These are phyloP conservation scores for Etheostoma perlongum DNA, from an alignment of 2,797 vertebrate genomes.

Conservation along the genomic window DNA sequence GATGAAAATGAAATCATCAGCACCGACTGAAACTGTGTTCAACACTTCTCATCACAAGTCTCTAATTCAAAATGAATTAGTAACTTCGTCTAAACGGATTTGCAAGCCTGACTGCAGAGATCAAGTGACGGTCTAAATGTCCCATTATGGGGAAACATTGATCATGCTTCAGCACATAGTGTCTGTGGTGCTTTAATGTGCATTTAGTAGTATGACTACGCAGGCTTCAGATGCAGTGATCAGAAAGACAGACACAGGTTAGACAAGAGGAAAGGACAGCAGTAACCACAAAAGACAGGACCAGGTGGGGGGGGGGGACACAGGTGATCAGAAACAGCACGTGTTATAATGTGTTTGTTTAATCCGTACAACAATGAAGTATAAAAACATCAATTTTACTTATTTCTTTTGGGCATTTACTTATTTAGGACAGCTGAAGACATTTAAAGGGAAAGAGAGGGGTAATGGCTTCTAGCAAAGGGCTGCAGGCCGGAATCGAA, in stretches of 20 bases:
- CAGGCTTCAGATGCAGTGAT: conserved; percentile 14
- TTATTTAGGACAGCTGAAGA: too few species aligned
- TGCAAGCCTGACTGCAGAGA: conserved; percentile 24
- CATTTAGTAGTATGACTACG: conserved; percentile 20
- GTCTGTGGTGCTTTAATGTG: conserved; percentile 29
- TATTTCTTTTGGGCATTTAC: too few species aligned
- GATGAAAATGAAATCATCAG: conserved; percentile 60
- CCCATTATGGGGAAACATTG: conserved; percentile 12
- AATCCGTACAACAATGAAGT: neutral
- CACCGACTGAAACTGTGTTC: conserved; percentile 38
- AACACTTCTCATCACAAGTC: conserved; percentile 36
- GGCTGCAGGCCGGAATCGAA: too few species aligned
- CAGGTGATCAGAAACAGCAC: neutral
- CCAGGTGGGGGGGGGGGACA: too few species aligned
- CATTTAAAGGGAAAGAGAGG: too few species aligned
- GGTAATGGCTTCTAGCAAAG: too few species aligned
- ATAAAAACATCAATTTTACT: too few species aligned
- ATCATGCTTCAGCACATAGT: conserved; percentile 3
- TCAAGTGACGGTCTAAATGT: conserved; percentile 19
- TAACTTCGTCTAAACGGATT: conserved; percentile 27
- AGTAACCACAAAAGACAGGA: neutral
- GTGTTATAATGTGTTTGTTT: neutral
- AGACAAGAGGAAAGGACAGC: neutral
- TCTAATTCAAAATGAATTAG: conserved; percentile 46
- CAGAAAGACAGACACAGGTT: conserved; percentile 1